Base-by-base conservation (phyloP, 2,113 vertebrate genomes). In the Holacanthus passer region DNA sequence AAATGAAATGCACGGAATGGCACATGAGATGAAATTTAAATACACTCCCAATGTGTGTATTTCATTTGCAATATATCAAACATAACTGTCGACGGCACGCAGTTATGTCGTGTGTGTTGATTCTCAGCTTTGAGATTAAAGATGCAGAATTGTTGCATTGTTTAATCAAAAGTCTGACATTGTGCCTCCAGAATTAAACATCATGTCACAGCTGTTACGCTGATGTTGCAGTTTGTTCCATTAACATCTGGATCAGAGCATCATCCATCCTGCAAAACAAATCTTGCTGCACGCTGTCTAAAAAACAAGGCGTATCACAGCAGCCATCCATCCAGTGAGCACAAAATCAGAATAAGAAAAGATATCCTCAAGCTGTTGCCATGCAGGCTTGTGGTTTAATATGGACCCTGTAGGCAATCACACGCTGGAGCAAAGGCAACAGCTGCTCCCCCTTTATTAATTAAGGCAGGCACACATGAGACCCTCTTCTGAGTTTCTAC, bases 371-470 rank as follows among this genome's bases (percentile, higher is more conserved):
- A 72, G 75, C 39, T 86, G 74, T 22, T 77, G 73, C 77, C 79
- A 48, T 64, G 69, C 72, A 69, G n/a, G 22, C 47, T 80, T 20
- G 1, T 63, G 37, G 67, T 90, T 83, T 85, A 48, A 63, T 81
- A 45, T 53, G 47, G 37, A 41, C 68, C 84, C 82, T 48, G 75
- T 32, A 43, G 87, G 84, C 82, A 56, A 74, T 52, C 41, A 52
- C 45, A 64, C 53, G 1, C 39, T 14, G 58, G 55, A 71, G 80
- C 72, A 47, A 14, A 76, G 53, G 70, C 72, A 90, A 50, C 88
- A 77, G 87, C 83, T 87, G 87, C 75, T 81, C 59, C 66, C 84
- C 37, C 48, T 82, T 89, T 80, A 89, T 89, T 91, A 74, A 90
- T 89, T 83, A 75, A 86, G 56, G 48, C 31, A 3, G 59, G 47